These are phyloP conservation scores for Belgica antarctica DNA, from an alignment of 2,888 invertebrate species.

Conservation along the genomic window DNA sequence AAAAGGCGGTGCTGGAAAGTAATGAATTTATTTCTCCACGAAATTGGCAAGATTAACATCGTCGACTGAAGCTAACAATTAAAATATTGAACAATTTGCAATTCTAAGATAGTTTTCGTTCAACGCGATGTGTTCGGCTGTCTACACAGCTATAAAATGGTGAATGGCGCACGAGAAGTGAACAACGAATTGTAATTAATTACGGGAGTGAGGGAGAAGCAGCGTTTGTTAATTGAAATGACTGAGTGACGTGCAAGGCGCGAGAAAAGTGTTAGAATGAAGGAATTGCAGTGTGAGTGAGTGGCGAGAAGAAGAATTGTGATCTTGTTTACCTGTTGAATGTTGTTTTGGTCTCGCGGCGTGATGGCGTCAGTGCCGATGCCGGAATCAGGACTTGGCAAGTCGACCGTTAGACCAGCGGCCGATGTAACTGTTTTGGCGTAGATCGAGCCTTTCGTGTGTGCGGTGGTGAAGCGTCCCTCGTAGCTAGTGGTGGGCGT, in stretches of 20 bases:
- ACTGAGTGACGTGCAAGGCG: constrained; percentile 2
- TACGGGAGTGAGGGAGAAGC: not conserved
- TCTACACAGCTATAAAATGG: not conserved
- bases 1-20: too few species aligned
- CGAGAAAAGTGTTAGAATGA: constrained; percentile 16
- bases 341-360: constrained; percentile 82
- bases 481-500: constrained; percentile 53
- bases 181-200: constrained; percentile 8
- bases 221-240: not conserved
- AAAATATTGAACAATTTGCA: constrained; percentile 6
- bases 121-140: not conserved
- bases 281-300: not conserved
- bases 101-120: not conserved
- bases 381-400: constrained; percentile 93
- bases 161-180: constrained; percentile 15
- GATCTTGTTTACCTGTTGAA: constrained; percentile 76
- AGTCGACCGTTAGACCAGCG: constrained; percentile 84
- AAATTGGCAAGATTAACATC: too few species aligned
- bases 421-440: constrained; percentile 60
- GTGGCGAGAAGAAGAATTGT: not conserved
- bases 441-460: constrained; percentile 53
- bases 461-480: constrained; percentile 52
- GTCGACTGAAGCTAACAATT: constrained; percentile 5
- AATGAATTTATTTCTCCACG: not conserved
- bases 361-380: constrained; percentile 93